phyloP scores from a whole-genome alignment of 2,113 vertebrate species.

The Ia io region DNA sequence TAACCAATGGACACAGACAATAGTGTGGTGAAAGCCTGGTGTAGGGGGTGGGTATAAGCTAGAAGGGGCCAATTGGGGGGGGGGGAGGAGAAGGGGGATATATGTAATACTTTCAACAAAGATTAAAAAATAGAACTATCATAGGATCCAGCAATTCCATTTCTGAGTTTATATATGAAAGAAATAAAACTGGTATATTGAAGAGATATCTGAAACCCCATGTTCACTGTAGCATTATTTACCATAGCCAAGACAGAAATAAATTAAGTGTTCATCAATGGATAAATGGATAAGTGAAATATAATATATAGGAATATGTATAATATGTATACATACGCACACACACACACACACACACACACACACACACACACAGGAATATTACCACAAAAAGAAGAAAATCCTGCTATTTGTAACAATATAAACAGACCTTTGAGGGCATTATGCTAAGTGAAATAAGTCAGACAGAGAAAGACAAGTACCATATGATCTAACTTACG shows the following conservation, averaged over 20 bases:
- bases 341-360: background rate
- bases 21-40: too few relatives aligned
- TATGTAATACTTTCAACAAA: too few relatives aligned
- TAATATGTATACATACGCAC: background rate
- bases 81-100: too few relatives aligned
- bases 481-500: background rate
- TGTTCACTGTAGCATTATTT: background rate
- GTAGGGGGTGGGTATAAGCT: too few relatives aligned
- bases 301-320: background rate
- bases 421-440: background rate
- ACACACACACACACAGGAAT: background rate
- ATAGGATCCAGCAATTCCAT: background rate
- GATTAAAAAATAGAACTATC: background rate
- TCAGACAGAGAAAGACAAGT: background rate
- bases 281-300: background rate
- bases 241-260: background rate
- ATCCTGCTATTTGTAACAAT: background rate
- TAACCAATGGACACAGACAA: too few relatives aligned
- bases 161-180: background rate
- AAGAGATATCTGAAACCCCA: background rate
- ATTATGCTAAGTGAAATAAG: background rate
- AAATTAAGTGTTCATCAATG: background rate
- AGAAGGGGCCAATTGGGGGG: too few relatives aligned
- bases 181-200: background rate
- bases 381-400: background rate